phyloP scores from a whole-genome alignment of 2,888 invertebrate genomes.

The Caenorhabditis plicata region DNA sequence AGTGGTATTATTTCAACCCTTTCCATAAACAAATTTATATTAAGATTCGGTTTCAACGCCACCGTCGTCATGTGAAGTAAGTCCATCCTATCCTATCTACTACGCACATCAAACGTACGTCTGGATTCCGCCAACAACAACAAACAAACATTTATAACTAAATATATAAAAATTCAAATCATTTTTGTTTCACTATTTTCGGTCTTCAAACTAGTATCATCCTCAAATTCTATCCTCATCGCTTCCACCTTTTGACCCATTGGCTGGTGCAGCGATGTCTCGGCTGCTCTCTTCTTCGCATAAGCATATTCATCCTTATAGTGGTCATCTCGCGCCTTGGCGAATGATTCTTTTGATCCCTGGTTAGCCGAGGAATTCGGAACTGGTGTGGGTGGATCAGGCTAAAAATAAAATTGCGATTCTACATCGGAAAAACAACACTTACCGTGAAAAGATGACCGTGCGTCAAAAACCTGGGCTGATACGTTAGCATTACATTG shows the following conservation, averaged over 20 bases:
- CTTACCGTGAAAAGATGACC: constrained; percentile 46
- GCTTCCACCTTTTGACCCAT: background rate
- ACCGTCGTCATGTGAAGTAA: too few relatives aligned
- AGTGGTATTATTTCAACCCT: too few relatives aligned
- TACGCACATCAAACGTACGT: background rate
- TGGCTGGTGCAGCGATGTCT: background rate
- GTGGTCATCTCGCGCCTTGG: constrained; percentile 11
- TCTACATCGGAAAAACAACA: background rate
- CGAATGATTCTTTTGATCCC: constrained; percentile 1
- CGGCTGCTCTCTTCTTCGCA: constrained; percentile 2
- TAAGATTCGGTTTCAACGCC: too few relatives aligned
- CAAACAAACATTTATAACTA: background rate
- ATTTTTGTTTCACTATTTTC: background rate
- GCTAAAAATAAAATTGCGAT: constrained; percentile 26
- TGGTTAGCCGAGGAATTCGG: background rate
- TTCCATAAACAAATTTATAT: too few relatives aligned
- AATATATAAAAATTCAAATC: background rate
- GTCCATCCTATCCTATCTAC: background rate
- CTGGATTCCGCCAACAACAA: background rate
- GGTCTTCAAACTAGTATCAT: background rate
- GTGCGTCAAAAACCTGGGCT: constrained; percentile 39
- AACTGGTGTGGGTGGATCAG: constrained; percentile 40
- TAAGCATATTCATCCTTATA: constrained; percentile 16
- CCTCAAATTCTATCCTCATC: constrained; percentile 22
- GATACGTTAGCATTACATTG: constrained; percentile 47